Conservation (phyloP, 1,140 invertebrate species). For the Contarinia nasturtii region DNA sequence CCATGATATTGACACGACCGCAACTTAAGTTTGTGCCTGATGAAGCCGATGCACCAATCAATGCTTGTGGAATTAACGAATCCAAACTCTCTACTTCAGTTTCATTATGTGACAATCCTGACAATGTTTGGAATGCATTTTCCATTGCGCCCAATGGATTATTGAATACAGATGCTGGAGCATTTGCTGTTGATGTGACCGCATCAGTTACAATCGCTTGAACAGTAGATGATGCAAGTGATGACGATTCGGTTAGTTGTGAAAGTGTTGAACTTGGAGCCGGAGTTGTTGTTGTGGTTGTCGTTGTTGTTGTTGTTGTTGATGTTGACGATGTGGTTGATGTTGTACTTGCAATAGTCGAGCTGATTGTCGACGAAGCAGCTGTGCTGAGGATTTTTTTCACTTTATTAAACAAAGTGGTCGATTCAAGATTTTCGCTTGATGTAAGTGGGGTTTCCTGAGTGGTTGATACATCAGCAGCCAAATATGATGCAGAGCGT, state of each 20-base stretch:
- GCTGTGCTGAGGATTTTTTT: too few species aligned
- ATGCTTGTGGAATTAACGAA: constrained; percentile 35
- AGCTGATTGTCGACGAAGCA: background rate
- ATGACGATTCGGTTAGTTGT: constrained; percentile 2
- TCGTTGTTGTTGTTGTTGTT: constrained; percentile 25
- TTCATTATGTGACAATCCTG: constrained; percentile 24
- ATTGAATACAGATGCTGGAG: constrained; percentile 19
- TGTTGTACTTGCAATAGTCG: background rate
- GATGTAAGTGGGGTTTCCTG: background rate
- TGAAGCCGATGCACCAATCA: constrained; percentile 33
- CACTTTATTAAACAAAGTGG: background rate
- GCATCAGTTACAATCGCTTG: constrained; percentile 13
- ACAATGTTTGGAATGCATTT: constrained; percentile 21
- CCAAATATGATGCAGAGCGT: background rate
- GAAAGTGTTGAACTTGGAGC: constrained; percentile 4
- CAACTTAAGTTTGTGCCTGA: constrained; percentile 35
- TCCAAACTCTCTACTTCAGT: constrained; percentile 36
- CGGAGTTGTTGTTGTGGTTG: background rate
- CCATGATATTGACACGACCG: constrained; percentile 77
- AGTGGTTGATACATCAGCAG: background rate
- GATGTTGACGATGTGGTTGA: constrained; percentile 13
- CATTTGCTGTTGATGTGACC: constrained; percentile 28
- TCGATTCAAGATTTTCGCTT: background rate
- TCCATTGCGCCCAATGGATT: constrained; percentile 22
- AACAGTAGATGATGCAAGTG: constrained; percentile 14